Evolutionary conservation across 2,888 invertebrate species (phyloP).

Genomic region (Callimorpha dominula): DNA sequence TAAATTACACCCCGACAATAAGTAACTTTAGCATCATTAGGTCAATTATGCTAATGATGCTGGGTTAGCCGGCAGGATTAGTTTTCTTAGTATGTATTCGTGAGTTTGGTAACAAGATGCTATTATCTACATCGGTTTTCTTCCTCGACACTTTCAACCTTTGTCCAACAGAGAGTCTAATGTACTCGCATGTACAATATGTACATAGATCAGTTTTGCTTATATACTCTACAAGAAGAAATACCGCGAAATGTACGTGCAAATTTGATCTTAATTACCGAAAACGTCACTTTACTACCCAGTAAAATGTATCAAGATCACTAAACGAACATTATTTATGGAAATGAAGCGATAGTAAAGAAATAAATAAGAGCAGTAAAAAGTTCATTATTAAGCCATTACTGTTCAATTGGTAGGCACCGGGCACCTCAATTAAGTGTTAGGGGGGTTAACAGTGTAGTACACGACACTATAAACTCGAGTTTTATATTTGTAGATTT

Average conservation of each 20-base stretch:
- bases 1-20: too few relatives aligned
- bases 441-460: not conserved
- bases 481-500: not conserved
- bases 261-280: slow-evolving; percentile 23
- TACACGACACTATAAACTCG: not conserved
- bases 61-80: not conserved
- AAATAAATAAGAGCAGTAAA: slow-evolving; percentile 14
- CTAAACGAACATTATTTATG: slow-evolving; percentile 42
- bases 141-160: not conserved
- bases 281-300: slow-evolving; percentile 30
- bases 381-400: slow-evolving; percentile 12
- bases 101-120: not conserved
- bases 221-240: not conserved
- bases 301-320: slow-evolving; percentile 38
- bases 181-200: too few relatives aligned
- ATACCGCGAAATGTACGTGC: too few relatives aligned
- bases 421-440: not conserved
- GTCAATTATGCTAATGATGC: not conserved
- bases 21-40: not conserved
- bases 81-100: not conserved
- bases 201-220: not conserved
- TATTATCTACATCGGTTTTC: not conserved
- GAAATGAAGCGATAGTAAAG: slow-evolving; percentile 32
- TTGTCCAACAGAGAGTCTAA: too few relatives aligned
- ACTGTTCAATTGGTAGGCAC: slow-evolving; percentile 14